Percentiles rank a stretch among this genome's conserved stretches.
phyloP scores from a whole-genome alignment of 92 coral and sea anemone species.

The Paramuricea clavata region DNA sequence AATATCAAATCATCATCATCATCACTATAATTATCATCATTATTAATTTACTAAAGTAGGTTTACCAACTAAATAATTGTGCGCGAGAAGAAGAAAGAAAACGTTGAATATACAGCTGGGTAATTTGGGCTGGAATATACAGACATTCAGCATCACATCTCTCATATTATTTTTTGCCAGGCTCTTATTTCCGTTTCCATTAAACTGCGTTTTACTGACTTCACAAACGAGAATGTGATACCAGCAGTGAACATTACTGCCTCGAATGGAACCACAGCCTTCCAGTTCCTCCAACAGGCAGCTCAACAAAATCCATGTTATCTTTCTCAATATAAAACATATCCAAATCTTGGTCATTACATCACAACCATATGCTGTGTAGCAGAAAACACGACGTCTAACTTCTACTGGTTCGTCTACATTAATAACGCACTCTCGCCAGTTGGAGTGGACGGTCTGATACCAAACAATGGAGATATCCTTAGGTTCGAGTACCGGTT shows the following conservation, averaged over 20 bases:
- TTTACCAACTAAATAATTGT: too few relatives aligned
- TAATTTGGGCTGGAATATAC: too few relatives aligned
- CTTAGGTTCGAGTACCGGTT: not conserved
- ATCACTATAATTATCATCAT: too few relatives aligned
- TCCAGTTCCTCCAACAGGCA: not conserved
- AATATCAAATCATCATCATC: too few relatives aligned
- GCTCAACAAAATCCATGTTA: not conserved
- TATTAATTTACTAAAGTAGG: too few relatives aligned
- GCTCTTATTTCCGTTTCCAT: not conserved
- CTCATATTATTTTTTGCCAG: too few relatives aligned
- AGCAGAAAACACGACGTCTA: not conserved
- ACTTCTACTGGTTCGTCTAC: slow-evolving; percentile 13
- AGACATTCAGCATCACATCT: too few relatives aligned
- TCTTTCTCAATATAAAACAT: not conserved
- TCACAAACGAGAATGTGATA: not conserved
- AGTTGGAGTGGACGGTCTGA: not conserved
- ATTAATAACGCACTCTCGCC: not conserved
- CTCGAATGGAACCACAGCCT: not conserved
- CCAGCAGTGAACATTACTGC: not conserved
- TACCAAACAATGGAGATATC: slow-evolving; percentile 2
- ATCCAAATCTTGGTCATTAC: not conserved
- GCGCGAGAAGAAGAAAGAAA: too few relatives aligned
- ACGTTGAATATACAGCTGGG: too few relatives aligned
- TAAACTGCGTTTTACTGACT: not conserved
- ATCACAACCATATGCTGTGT: slow-evolving; percentile 18